Percentiles rank a stretch among this genome's conserved stretches.
Evolutionary conservation across 1,140 invertebrate species (phyloP).

Genomic region (Daktulosphaira vitifoliae): DNA sequence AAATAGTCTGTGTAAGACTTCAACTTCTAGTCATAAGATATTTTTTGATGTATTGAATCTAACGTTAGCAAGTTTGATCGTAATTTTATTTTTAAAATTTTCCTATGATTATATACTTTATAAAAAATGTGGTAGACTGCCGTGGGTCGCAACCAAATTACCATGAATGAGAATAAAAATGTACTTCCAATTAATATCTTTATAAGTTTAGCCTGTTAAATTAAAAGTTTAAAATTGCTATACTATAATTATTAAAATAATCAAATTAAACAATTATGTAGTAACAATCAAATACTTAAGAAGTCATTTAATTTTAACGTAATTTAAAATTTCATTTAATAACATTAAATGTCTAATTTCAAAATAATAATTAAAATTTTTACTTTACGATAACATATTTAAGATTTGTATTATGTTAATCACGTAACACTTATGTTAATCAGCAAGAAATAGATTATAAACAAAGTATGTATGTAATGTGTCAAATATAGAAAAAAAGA

Average conservation of each 20-base stretch:
- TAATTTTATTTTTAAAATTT: constrained; percentile 62
- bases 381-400: too few relatives aligned
- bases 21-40: constrained; percentile 45
- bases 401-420: too few relatives aligned
- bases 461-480: too few relatives aligned
- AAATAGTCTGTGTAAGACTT: constrained; percentile 55
- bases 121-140: constrained; percentile 64
- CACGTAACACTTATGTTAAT: too few relatives aligned
- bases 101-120: constrained; percentile 72
- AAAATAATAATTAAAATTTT: too few relatives aligned
- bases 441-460: too few relatives aligned
- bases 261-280: not conserved
- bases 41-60: constrained; percentile 64
- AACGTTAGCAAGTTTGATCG: constrained; percentile 55
- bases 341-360: too few relatives aligned
- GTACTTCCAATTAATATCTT: not conserved
- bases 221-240: not conserved
- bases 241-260: not conserved
- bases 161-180: constrained; percentile 48
- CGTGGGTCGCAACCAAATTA: constrained; percentile 68
- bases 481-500: too few relatives aligned
- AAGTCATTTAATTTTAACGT: too few relatives aligned
- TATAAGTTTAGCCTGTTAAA: too few relatives aligned
- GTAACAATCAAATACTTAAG: too few relatives aligned
- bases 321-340: too few relatives aligned